Percentiles rank a stretch among this genome's conserved stretches.
Evolutionary conservation across 2,888 invertebrate genomes (phyloP).

Genomic region (Erebia palarica): DNA sequence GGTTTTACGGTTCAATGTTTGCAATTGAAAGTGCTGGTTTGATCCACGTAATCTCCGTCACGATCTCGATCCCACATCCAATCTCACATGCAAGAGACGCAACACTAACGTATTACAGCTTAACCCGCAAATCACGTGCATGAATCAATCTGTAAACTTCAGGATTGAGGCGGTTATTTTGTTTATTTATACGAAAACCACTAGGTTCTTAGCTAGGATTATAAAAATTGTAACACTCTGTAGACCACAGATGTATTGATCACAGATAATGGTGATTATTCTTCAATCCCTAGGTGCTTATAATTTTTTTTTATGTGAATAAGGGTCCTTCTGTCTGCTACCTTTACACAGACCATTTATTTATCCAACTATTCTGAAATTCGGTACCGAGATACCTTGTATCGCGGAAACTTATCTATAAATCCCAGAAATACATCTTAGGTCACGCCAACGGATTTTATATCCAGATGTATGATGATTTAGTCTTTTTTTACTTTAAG

Average conservation of each 20-base stretch:
- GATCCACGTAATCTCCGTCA: constrained; percentile 43
- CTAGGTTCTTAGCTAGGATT: background rate
- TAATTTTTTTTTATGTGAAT: too few species aligned
- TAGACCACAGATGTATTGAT: background rate
- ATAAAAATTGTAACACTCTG: background rate
- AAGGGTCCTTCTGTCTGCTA: too few species aligned
- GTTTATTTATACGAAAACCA: background rate
- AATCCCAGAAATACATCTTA: too few species aligned
- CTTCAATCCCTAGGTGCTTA: too few species aligned
- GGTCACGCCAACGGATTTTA: too few species aligned
- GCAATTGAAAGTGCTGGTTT: constrained; percentile 45
- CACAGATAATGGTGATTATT: too few species aligned
- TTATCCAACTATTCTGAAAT: too few species aligned
- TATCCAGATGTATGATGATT: too few species aligned
- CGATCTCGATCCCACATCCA: constrained; percentile 36
- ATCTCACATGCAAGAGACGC: constrained; percentile 37
- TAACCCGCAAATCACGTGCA: constrained; percentile 40
- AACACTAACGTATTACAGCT: constrained; percentile 38
- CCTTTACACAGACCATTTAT: too few species aligned
- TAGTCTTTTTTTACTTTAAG: too few species aligned
- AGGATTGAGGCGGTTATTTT: constrained; percentile 25
- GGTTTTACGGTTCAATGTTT: constrained; percentile 43
- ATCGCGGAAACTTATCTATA: too few species aligned
- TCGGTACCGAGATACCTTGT: too few species aligned
- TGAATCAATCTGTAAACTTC: constrained; percentile 45